Evolutionary conservation across 1,140 invertebrate genomes (phyloP), one percentile per base, ranked within the genome.

Genomic region (Aphelenchoides avenae): DNA sequence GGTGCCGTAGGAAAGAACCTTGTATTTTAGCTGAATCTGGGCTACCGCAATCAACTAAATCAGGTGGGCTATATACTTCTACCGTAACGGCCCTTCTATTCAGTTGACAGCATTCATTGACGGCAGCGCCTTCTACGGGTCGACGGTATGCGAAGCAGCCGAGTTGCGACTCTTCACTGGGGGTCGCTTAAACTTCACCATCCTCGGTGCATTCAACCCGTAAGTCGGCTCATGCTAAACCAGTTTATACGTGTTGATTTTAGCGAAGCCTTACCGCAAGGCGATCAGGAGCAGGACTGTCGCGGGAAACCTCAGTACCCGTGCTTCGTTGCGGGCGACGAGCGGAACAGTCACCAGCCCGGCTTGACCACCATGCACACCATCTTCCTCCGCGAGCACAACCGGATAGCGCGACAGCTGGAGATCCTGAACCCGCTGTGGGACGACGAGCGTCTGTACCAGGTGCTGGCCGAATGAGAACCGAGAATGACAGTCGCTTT

Each of bases 291-390:
- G 30, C 67, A 75, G 44, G 75, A 76, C 52, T 75, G 75, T 39
- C 53, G 73, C 9, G 71, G 66, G 15, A 50, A 52, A 29, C 64
- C 65, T 9, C 51, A 41, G 27, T 59, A 66, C 41, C 69, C 74
- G 3, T 75, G 73, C 48, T 75, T 79, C 42, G 56, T 80, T 9
- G 75, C 69, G 86, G 87, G 90, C 71, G 91, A 94, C 80, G 89
- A 91, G 73, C 83, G 91, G 70, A 90, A 93, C 4, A 92, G 91
- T 75, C 89, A 94, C 75, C 90, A 93, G 71, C 77, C 92, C 52
- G 87, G 91, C 0, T 79, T 93, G 18, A 77, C 72, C 4, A 62
- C 73, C 4, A 75, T 75, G 53, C 73, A 75, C 53, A 75, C 54
- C 20, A 74, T 93, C 1, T 86, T 90, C 85, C 88, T 83, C 0